Evolutionary conservation across 2,113 vertebrate genomes (phyloP).

Genomic region (Rhegmatorhina hoffmannsi): DNA sequence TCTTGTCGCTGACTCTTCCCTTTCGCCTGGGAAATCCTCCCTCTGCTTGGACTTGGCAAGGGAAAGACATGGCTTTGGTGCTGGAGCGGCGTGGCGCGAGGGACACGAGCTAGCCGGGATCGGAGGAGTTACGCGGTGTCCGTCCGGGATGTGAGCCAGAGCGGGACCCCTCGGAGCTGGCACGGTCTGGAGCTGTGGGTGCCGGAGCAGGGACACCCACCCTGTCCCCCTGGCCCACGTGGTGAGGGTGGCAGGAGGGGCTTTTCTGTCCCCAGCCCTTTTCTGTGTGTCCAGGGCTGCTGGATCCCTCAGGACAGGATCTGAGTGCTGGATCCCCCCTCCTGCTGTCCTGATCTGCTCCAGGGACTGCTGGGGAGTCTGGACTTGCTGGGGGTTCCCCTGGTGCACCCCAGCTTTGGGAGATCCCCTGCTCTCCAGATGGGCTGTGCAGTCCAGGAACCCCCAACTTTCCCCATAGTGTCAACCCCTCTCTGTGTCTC

Average conservation of each 20-base stretch:
- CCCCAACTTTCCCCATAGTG: rapidly evolving
- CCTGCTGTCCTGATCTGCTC: background rate
- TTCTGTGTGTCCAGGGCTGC: background rate
- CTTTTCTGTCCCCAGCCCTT: background rate
- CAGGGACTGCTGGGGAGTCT: background rate
- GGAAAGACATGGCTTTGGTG: rapidly evolving
- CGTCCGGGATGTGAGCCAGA: background rate
- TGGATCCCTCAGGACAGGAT: background rate
- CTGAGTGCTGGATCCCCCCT: rapidly evolving
- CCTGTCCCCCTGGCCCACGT: rapidly evolving
- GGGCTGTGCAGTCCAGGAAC: background rate
- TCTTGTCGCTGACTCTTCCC: rapidly evolving
- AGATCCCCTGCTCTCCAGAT: rapidly evolving
- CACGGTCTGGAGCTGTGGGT: background rate
- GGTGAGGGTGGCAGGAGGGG: background rate
- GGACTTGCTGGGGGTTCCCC: background rate
- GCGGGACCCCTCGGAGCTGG: background rate
- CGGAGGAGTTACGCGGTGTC: rapidly evolving
- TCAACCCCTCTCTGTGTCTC: background rate
- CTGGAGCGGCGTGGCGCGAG: rapidly evolving
- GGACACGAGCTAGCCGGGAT: rapidly evolving
- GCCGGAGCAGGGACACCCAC: background rate
- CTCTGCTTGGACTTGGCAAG: background rate
- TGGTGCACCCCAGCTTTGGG: background rate
- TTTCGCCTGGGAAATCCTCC: background rate